phyloP scores from a whole-genome alignment of 2,888 invertebrate species.

The Strigamia maritima region DNA sequence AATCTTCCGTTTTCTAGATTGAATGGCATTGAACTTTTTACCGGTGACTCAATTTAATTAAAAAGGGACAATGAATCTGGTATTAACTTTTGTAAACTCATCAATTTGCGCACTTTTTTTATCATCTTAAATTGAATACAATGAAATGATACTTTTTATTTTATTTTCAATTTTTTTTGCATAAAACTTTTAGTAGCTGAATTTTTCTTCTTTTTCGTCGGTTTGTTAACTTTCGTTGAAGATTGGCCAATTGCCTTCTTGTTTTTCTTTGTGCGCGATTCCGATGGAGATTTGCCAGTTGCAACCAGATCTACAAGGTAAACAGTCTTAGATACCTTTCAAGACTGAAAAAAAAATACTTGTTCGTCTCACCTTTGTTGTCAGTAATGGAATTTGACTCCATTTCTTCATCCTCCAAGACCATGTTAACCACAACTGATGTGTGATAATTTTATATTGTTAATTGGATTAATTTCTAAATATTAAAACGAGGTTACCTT shows the following conservation, averaged over 20 bases:
- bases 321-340: neutral
- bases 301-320: neutral
- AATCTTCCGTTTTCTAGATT: conserved; percentile 24
- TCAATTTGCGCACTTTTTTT: neutral
- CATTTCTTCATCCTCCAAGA: too few species aligned
- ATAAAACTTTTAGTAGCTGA: neutral
- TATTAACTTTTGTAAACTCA: neutral
- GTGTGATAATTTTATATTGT: too few species aligned
- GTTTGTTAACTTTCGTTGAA: neutral
- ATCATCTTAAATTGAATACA: neutral
- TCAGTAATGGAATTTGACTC: too few species aligned
- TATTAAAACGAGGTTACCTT: neutral
- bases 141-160: conserved; percentile 3
- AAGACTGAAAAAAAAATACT: too few species aligned
- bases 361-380: too few species aligned
- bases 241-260: neutral
- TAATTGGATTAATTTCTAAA: neutral
- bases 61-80: neutral
- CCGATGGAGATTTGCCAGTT: too few species aligned
- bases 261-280: neutral
- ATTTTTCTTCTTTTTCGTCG: neutral
- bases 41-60: neutral
- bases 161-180: neutral
- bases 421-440: too few species aligned
- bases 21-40: neutral